phyloP scores from a whole-genome alignment of 2,888 invertebrate genomes.

The Amphipyra tragopoginis region DNA sequence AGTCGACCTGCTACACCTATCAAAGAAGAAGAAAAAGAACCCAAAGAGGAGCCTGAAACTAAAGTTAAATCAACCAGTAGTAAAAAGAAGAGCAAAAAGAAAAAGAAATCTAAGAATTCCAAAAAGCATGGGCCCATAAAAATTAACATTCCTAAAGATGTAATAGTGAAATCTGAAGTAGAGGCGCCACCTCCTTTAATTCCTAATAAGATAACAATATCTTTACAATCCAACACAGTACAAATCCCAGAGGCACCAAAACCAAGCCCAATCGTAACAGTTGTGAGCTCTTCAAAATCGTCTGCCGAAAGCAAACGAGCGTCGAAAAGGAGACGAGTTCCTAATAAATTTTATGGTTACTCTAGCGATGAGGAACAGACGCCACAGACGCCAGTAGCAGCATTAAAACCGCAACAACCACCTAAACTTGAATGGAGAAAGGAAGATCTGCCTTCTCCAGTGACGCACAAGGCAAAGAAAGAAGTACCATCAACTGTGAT shows the following conservation, averaged over 20 bases:
- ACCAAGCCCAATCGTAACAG: conserved; percentile 54
- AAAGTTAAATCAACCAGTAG: conserved; percentile 88
- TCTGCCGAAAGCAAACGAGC: conserved; percentile 91
- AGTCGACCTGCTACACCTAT: conserved; percentile 92
- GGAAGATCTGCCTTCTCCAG: conserved; percentile 91
- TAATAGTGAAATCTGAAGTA: conserved; percentile 76
- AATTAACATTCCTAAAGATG: conserved; percentile 90
- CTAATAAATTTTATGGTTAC: conserved; percentile 96
- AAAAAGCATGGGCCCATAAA: conserved; percentile 88
- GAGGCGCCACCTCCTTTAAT: conserved; percentile 68
- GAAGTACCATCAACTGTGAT: conserved; percentile 83
- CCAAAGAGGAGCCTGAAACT: conserved; percentile 79
- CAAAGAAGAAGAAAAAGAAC: conserved; percentile 73
- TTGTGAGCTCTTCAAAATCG: conserved; percentile 66
- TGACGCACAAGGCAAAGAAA: conserved; percentile 84
- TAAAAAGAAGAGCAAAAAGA: conserved; percentile 93
- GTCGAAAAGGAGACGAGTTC: conserved; percentile 94
- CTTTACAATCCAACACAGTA: conserved; percentile 87
- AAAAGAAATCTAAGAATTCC: conserved; percentile 87
- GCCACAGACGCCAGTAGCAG: conserved; percentile 84
- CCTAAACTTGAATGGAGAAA: conserved; percentile 94
- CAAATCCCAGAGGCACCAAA: conserved; percentile 82
- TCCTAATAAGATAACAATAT: conserved; percentile 87
- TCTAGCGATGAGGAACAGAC: conserved; percentile 95
- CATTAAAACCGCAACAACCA: conserved; percentile 89